phyloP scores from a whole-genome alignment of 2,888 invertebrate species.

The Anaspis maculata region DNA sequence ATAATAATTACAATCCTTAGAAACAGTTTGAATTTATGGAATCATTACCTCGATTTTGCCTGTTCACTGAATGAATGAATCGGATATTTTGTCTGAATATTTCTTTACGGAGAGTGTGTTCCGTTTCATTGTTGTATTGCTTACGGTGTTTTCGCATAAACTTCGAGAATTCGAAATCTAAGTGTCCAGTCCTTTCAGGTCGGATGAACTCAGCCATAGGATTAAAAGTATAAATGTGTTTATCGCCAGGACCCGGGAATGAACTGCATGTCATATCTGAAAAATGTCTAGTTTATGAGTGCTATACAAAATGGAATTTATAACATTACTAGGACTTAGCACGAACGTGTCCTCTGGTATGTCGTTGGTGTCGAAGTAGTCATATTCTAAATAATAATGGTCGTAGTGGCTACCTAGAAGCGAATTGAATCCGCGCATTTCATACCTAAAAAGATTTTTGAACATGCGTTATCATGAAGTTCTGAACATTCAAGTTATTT shows the following conservation, averaged over 20 bases:
- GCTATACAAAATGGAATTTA: too few species aligned
- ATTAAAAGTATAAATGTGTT: slow-evolving; percentile 76
- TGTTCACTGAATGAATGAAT: slow-evolving; percentile 42
- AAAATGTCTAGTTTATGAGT: too few species aligned
- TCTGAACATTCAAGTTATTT: slow-evolving; percentile 18
- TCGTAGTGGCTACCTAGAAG: slow-evolving; percentile 94
- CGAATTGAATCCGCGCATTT: slow-evolving; percentile 90
- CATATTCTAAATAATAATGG: slow-evolving; percentile 83
- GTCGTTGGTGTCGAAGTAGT: slow-evolving; percentile 54
- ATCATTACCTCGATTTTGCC: slow-evolving; percentile 34
- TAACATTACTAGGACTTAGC: slow-evolving; percentile 55
- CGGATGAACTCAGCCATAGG: slow-evolving; percentile 89
- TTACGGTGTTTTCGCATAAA: slow-evolving; percentile 69
- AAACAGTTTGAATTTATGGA: too few species aligned
- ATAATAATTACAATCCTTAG: too few species aligned
- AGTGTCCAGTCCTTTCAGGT: slow-evolving; percentile 58
- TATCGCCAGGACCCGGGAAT: slow-evolving; percentile 81
- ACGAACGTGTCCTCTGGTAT: slow-evolving; percentile 64
- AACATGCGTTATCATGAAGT: background rate
- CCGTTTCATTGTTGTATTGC: slow-evolving; percentile 54
- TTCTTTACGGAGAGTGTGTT: slow-evolving; percentile 63
- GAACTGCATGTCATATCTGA: slow-evolving; percentile 60
- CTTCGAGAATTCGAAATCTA: slow-evolving; percentile 64
- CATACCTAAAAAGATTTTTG: slow-evolving; percentile 59
- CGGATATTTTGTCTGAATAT: slow-evolving; percentile 82